Conservation (phyloP, 2,888 invertebrate species). For the Mellilla xanthometata region DNA sequence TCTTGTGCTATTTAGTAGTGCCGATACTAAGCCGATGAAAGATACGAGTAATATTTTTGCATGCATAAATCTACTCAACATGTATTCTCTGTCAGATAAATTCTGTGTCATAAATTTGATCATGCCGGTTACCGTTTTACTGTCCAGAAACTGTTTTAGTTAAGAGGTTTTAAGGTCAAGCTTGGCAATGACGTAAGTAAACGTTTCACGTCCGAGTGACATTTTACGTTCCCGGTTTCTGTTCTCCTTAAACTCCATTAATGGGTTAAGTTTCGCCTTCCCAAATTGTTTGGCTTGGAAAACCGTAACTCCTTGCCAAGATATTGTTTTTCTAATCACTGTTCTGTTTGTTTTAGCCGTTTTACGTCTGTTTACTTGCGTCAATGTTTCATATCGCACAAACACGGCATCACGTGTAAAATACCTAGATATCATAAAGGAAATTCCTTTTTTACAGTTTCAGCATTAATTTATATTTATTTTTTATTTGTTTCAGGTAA, state of each 20-base stretch:
- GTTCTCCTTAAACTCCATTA: conserved; percentile 39
- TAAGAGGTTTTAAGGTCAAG: conserved; percentile 21
- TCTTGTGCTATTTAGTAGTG: too few relatives aligned
- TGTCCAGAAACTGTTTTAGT: conserved; percentile 14
- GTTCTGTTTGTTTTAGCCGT: conserved; percentile 31
- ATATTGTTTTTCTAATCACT: conserved; percentile 44
- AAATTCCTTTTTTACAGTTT: too few relatives aligned
- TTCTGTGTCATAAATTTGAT: not conserved
- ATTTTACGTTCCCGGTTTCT: conserved; percentile 39
- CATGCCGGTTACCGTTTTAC: too few relatives aligned
- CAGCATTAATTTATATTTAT: too few relatives aligned
- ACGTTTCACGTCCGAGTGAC: conserved; percentile 34
- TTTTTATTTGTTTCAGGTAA: conserved; percentile 65
- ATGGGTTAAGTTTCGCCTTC: conserved; percentile 53
- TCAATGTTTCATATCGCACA: conserved; percentile 3
- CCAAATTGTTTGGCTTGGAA: conserved; percentile 41
- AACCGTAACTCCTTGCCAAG: conserved; percentile 42
- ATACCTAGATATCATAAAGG: not conserved
- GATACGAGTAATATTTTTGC: too few relatives aligned
- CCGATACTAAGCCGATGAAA: too few relatives aligned
- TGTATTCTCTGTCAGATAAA: too few relatives aligned
- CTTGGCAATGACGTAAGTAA: conserved; percentile 26
- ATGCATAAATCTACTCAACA: too few relatives aligned
- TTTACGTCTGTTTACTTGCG: conserved; percentile 19
- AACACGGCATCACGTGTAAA: not conserved